These are phyloP conservation scores for Keiferia lycopersicella DNA, from an alignment of 2,888 invertebrate genomes.

Conservation along the genomic window DNA sequence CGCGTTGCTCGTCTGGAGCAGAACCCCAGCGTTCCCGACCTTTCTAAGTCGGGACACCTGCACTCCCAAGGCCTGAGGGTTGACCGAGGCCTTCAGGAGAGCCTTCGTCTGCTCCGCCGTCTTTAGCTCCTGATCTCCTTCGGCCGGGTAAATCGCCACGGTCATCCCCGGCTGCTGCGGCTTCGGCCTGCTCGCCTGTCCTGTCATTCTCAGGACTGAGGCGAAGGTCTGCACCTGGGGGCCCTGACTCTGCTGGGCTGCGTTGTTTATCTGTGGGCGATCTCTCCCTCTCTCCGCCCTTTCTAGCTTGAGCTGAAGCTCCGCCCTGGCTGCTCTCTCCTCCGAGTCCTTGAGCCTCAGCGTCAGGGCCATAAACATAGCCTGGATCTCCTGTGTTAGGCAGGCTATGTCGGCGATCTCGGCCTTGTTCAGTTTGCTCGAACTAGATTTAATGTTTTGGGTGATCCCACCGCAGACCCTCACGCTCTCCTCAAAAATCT, in stretches of 20 bases:
- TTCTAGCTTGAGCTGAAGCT: background rate
- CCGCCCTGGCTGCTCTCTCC: too few species aligned
- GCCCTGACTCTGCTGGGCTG: background rate
- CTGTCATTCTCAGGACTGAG: background rate
- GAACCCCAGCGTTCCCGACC: slow-evolving; percentile 5
- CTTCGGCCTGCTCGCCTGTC: background rate
- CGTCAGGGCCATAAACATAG: background rate
- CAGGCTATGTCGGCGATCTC: background rate
- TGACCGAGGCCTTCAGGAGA: background rate
- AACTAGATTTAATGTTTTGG: background rate
- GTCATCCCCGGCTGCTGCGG: background rate
- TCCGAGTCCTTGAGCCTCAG: background rate
- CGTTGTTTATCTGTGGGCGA: too few species aligned
- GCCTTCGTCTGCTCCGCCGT: slow-evolving; percentile 6
- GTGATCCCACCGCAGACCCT: background rate
- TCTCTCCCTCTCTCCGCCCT: background rate
- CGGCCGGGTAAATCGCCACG: background rate
- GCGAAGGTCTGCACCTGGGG: background rate
- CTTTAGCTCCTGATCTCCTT: background rate
- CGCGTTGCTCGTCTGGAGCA: background rate
- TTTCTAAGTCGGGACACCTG: background rate
- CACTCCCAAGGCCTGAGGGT: background rate
- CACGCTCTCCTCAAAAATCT: background rate
- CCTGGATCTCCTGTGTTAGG: background rate
- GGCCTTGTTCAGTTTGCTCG: background rate